These are phyloP conservation scores for Exaiptasia diaphana DNA, from an alignment of 64 coral and sea anemone species.

Conservation along the genomic window DNA sequence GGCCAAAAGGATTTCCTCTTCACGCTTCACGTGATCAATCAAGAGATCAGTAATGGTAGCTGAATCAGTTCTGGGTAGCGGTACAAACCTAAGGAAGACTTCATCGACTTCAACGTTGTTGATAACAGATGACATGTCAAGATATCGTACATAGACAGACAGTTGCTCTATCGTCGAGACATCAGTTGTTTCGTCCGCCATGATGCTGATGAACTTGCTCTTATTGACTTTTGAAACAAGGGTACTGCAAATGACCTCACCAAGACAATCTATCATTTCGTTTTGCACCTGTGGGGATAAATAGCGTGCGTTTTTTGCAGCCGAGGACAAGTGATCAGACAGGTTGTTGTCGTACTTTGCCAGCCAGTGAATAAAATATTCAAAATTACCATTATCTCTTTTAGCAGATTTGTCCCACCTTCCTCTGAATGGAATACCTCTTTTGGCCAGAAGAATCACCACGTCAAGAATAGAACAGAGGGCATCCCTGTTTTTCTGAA, in stretches of 20 bases:
- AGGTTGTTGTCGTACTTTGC: slow-evolving; percentile 46
- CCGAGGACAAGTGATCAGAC: slow-evolving; percentile 25
- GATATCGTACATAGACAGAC: slow-evolving; percentile 46
- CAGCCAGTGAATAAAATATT: slow-evolving; percentile 55
- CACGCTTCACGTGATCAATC: slow-evolving; percentile 48
- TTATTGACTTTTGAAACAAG: slow-evolving; percentile 45
- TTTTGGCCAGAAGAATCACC: slow-evolving; percentile 54
- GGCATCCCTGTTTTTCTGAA: slow-evolving; percentile 50
- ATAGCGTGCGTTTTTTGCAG: slow-evolving; percentile 45
- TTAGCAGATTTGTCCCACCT: slow-evolving; percentile 42
- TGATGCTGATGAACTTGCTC: slow-evolving; percentile 48
- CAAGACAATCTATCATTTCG: slow-evolving; percentile 58
- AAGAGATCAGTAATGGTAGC: slow-evolving; percentile 52
- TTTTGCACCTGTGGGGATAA: slow-evolving; percentile 70
- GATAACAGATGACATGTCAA: not conserved
- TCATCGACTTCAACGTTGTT: slow-evolving; percentile 34
- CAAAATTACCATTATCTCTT: slow-evolving; percentile 59
- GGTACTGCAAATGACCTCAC: slow-evolving; percentile 33
- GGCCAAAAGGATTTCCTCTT: slow-evolving; percentile 26
- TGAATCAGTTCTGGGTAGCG: slow-evolving; percentile 55
- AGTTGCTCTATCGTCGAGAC: slow-evolving; percentile 56
- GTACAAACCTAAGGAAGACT: slow-evolving; percentile 63
- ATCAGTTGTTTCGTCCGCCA: slow-evolving; percentile 56
- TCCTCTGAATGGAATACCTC: slow-evolving; percentile 57
- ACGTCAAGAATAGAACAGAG: slow-evolving; percentile 54